Evolutionary conservation across 2,113 vertebrate species (phyloP).

Genomic region (Cavia aperea): DNA sequence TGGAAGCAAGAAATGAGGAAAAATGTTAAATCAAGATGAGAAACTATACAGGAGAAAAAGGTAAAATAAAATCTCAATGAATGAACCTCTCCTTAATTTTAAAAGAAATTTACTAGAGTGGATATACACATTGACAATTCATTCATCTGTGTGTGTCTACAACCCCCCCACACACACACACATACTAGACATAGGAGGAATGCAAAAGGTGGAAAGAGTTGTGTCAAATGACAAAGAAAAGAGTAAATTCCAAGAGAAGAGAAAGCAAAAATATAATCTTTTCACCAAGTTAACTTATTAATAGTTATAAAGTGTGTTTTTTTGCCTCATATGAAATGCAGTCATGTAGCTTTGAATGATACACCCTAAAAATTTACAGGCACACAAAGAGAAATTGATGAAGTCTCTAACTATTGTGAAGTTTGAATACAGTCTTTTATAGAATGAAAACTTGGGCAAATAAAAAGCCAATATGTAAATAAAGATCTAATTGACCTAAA

Average conservation of each 20-base stretch:
- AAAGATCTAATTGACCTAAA: neutral
- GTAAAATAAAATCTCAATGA: constrained; percentile 2
- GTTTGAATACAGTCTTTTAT: neutral
- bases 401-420: neutral
- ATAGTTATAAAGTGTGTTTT: neutral
- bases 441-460: neutral
- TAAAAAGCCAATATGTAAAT: neutral
- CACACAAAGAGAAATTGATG: neutral
- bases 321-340: neutral
- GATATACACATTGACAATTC: neutral
- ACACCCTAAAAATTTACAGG: neutral
- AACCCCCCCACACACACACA: neutral
- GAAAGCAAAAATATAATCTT: neutral
- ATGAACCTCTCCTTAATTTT: neutral
- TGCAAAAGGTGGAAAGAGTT: neutral
- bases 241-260: neutral
- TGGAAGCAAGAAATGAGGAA: neutral
- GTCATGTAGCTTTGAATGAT: neutral
- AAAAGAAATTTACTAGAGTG: neutral
- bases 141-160: neutral
- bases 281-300: neutral
- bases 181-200: neutral
- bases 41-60: neutral
- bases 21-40: neutral
- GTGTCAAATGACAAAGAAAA: neutral